These are phyloP conservation scores for Lasioglossum pauxillum DNA, from an alignment of 2,888 invertebrate genomes.

Conservation along the genomic window DNA sequence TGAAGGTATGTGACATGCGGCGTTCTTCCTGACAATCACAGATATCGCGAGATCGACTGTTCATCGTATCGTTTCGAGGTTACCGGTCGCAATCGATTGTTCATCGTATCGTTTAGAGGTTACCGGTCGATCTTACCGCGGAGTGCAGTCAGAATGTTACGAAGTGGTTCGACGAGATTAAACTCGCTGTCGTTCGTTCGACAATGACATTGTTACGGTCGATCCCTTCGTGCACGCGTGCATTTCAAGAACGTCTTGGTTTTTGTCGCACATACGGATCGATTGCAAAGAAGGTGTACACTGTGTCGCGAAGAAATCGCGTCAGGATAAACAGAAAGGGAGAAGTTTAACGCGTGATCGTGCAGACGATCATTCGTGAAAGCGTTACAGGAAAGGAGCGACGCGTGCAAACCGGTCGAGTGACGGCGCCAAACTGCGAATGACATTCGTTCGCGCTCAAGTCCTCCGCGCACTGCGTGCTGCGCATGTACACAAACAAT, in stretches of 20 bases:
- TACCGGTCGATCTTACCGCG: constrained; percentile 3
- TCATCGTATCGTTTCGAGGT: neutral
- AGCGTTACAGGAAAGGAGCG: neutral
- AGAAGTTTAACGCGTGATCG: constrained; percentile 19
- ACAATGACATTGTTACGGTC: neutral
- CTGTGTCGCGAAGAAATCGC: neutral
- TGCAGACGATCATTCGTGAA: neutral
- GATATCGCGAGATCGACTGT: neutral
- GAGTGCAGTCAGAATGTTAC: neutral
- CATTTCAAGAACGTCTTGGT: neutral
- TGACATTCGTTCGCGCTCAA: constrained; percentile 55
- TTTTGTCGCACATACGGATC: neutral
- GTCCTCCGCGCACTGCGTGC: constrained; percentile 39
- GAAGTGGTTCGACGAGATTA: neutral
- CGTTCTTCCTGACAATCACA: no score
- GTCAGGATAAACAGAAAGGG: no score
- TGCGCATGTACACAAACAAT: constrained; percentile 58
- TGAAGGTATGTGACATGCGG: no score
- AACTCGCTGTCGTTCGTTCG: neutral
- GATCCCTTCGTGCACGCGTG: neutral
- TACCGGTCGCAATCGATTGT: neutral
- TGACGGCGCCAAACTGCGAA: constrained; percentile 60
- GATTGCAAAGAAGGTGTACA: neutral
- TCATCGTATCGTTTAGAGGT: neutral
- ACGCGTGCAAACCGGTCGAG: constrained; percentile 42